phyloP scores from a whole-genome alignment of 1,140 invertebrate species.

The Rhagoletis pomonella region DNA sequence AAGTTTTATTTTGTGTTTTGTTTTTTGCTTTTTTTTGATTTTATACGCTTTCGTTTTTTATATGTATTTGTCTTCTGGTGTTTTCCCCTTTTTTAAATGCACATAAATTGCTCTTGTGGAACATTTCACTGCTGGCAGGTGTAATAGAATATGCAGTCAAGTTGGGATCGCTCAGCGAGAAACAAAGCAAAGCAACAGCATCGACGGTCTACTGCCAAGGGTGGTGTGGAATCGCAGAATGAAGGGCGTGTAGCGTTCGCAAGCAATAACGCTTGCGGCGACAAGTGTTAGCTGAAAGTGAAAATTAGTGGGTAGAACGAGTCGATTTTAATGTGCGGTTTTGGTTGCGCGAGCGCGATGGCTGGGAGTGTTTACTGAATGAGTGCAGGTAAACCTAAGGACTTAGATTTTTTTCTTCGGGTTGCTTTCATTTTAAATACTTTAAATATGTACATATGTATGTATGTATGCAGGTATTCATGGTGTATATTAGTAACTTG shows the following conservation, averaged over 20 bases:
- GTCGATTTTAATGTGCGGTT: too few relatives aligned
- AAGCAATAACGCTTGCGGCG: not conserved
- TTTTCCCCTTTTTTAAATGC: not conserved
- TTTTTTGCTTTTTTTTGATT: not conserved
- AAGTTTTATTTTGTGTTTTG: not conserved
- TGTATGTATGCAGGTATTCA: too few relatives aligned
- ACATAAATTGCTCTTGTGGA: constrained; percentile 2
- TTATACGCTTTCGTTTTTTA: not conserved
- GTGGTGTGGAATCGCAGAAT: too few relatives aligned
- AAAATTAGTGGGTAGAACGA: not conserved
- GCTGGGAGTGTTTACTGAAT: too few relatives aligned
- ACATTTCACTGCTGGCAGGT: not conserved
- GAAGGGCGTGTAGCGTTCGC: too few relatives aligned
- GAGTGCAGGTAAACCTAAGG: not conserved
- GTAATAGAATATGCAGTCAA: not conserved
- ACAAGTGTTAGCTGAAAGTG: not conserved
- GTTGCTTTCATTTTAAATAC: not conserved
- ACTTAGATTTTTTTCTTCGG: too few relatives aligned
- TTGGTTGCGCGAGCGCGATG: too few relatives aligned
- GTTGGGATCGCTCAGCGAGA: not conserved
- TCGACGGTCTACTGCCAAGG: not conserved
- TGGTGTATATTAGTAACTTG: too few relatives aligned
- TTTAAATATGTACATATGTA: too few relatives aligned
- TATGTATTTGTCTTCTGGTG: not conserved
- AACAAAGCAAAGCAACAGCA: not conserved